Evolutionary conservation across 1,140 invertebrate species (phyloP).

Genomic region (Achroia grisella): DNA sequence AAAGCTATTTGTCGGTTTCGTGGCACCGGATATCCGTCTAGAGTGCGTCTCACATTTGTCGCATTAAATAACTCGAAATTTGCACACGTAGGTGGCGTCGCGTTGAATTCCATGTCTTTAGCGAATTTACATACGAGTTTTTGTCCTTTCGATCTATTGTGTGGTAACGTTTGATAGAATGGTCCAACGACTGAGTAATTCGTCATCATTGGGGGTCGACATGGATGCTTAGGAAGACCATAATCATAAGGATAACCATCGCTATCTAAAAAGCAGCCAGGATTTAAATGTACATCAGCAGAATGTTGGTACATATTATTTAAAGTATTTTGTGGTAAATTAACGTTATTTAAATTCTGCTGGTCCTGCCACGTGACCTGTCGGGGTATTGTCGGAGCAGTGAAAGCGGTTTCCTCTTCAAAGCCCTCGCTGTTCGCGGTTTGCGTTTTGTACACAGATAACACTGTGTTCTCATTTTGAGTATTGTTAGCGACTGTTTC

Average conservation of each 20-base stretch:
- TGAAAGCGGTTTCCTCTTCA: constrained; percentile 65
- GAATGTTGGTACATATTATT: constrained; percentile 74
- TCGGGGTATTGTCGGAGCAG: constrained; percentile 50
- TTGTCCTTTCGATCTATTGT: constrained; percentile 77
- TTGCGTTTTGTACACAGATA: constrained; percentile 62
- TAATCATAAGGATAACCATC: constrained; percentile 88
- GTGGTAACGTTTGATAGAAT: constrained; percentile 82
- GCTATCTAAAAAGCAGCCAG: constrained; percentile 79
- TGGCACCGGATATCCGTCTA: constrained; percentile 83
- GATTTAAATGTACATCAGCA: constrained; percentile 80
- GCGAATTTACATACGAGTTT: constrained; percentile 76
- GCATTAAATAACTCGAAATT: constrained; percentile 64
- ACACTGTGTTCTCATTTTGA: constrained; percentile 70
- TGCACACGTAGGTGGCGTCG: constrained; percentile 38
- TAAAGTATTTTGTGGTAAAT: constrained; percentile 62
- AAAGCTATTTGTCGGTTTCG: constrained; percentile 65
- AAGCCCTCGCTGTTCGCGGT: constrained; percentile 45
- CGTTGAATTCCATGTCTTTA: constrained; percentile 64
- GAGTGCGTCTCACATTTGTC: constrained; percentile 82
- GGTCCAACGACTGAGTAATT: constrained; percentile 68
- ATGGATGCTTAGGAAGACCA: constrained; percentile 80
- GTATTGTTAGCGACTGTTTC: constrained; percentile 79
- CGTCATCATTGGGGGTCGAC: constrained; percentile 70
- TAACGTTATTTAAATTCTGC: constrained; percentile 60
- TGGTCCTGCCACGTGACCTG: constrained; percentile 71